Conservation (phyloP, 2,797 vertebrate species). For the Smutsia temminckii region DNA sequence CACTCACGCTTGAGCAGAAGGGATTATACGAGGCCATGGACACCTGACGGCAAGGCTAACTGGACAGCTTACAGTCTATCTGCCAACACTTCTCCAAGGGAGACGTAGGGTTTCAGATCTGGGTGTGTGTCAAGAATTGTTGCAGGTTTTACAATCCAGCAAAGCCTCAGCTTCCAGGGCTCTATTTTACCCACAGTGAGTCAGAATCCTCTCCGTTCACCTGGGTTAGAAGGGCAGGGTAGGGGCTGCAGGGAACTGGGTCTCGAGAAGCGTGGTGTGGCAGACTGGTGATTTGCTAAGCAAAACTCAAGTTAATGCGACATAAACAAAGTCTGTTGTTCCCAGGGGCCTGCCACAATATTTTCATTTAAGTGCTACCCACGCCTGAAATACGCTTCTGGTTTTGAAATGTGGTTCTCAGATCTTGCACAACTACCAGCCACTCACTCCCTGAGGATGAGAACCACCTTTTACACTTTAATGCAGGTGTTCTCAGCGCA, state of each 20-base stretch:
- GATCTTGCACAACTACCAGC: background rate
- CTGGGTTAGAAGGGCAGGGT: background rate
- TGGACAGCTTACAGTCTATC: background rate
- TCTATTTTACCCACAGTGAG: background rate
- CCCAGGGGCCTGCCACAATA: background rate
- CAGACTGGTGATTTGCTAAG: background rate
- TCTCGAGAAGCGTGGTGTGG: fast-evolving
- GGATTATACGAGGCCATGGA: background rate
- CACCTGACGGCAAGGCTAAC: background rate
- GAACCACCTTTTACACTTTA: background rate
- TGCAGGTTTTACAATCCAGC: background rate
- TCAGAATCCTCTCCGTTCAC: background rate
- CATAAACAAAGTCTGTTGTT: background rate
- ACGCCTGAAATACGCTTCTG: constrained; percentile 28
- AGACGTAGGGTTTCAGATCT: background rate
- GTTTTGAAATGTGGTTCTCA: constrained; percentile 52
- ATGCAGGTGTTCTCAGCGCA: background rate
- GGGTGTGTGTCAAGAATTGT: background rate
- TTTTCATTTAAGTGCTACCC: constrained; percentile 51
- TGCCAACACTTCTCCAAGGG: background rate
- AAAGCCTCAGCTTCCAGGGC: background rate
- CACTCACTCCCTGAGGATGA: background rate
- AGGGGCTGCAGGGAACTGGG: background rate
- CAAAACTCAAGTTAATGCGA: background rate
- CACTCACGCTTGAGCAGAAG: background rate